Conservation (phyloP, 2,797 vertebrate species). For the Danio jaintianensis region DNA sequence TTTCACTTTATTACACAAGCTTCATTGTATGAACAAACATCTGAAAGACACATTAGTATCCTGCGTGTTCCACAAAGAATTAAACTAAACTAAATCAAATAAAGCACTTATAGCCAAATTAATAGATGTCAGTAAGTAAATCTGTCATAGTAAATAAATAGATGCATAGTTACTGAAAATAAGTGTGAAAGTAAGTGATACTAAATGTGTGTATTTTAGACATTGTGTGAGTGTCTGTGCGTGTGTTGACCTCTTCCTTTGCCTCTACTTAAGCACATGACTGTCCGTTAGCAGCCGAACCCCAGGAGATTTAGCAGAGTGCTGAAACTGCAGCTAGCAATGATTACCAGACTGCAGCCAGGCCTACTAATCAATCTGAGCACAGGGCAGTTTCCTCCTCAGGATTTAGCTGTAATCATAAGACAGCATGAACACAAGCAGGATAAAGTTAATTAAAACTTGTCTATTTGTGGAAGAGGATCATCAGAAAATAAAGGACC, state of each 20-base stretch:
- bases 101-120: too few species aligned
- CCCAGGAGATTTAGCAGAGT: conserved; percentile 66
- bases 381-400: conserved; percentile 70
- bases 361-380: conserved; percentile 68
- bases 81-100: too few species aligned
- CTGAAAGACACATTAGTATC: too few species aligned
- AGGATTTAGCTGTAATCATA: conserved; percentile 69
- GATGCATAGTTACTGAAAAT: conserved; percentile 10
- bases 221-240: background rate
- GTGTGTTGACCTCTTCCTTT: conserved; percentile 28
- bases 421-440: conserved; percentile 63
- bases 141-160: background rate
- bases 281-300: conserved; percentile 65
- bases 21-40: too few species aligned
- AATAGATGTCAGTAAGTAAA: too few species aligned
- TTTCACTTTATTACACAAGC: too few species aligned
- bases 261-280: conserved; percentile 57
- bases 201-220: conserved; percentile 5
- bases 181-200: conserved; percentile 25
- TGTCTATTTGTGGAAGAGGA: conserved; percentile 50
- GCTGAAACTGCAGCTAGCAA: conserved; percentile 75
- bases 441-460: conserved; percentile 67
- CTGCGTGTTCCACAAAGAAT: too few species aligned
- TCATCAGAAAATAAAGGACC: background rate
- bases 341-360: conserved; percentile 68